These are phyloP conservation scores for Leucoraja ocellata DNA, from an alignment of 2,797 vertebrate species.

Conservation along the genomic window DNA sequence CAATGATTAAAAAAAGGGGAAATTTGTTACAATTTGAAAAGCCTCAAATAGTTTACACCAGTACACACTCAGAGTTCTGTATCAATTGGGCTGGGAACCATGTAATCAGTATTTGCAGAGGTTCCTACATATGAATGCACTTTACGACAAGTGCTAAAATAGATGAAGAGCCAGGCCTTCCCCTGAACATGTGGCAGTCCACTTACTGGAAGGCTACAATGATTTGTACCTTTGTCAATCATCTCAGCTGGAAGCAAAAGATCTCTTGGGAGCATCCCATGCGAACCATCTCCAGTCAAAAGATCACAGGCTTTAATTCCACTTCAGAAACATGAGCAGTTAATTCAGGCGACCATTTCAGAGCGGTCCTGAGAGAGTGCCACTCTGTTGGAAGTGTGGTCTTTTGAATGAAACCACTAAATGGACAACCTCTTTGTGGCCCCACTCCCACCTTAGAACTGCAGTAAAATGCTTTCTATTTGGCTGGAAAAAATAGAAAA, in stretches of 20 bases:
- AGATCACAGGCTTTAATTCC: neutral
- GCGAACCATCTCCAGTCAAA: neutral
- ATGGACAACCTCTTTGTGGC: no score
- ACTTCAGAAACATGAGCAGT: neutral
- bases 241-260: neutral
- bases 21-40: neutral
- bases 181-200: neutral
- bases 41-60: no score
- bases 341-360: neutral
- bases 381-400: neutral
- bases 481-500: no score
- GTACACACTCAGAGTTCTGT: no score
- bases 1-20: no score
- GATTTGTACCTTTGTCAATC: neutral
- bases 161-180: neutral
- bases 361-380: neutral
- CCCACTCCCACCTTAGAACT: no score
- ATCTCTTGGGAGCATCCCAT: neutral
- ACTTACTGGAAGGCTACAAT: neutral
- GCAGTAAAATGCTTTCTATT: no score
- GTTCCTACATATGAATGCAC: neutral
- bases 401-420: neutral
- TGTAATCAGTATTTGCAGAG: neutral
- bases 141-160: neutral
- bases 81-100: no score